Conservation (phyloP, 2,797 vertebrate genomes). For the Melanogrammus aeglefinus region DNA sequence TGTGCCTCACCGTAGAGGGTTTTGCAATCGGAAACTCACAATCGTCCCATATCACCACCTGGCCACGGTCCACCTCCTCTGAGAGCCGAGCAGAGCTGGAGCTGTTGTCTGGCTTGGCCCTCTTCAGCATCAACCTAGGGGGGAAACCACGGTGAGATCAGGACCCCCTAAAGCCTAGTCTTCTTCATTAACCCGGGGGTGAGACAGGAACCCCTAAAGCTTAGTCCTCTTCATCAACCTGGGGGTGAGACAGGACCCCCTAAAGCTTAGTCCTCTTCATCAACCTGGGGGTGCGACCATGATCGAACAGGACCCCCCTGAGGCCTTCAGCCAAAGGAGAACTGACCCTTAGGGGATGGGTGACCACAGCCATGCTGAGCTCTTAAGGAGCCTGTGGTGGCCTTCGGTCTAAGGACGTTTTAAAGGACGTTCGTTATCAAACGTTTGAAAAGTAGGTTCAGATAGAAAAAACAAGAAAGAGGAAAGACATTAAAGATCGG, state of each 20-base stretch:
- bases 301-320: no score
- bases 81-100: constrained; percentile 81
- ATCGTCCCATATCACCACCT: constrained; percentile 87
- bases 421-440: no score
- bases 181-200: no score
- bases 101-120: constrained; percentile 88
- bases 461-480: neutral
- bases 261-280: no score
- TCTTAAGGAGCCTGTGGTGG: neutral
- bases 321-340: no score
- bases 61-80: constrained; percentile 82
- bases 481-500: no score
- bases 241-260: no score
- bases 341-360: neutral
- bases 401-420: no score
- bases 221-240: no score
- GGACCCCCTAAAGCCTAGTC: no score
- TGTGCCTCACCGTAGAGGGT: constrained; percentile 79
- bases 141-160: neutral
- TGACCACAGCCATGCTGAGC: neutral
- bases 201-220: neutral
- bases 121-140: constrained; percentile 85
- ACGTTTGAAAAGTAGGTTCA: neutral
- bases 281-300: no score
- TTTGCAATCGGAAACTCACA: constrained; percentile 87